Evolutionary conservation across 1,140 invertebrate genomes (phyloP), one percentile per base, ranked within the genome.

Genomic region (Drosophila takahashii): DNA sequence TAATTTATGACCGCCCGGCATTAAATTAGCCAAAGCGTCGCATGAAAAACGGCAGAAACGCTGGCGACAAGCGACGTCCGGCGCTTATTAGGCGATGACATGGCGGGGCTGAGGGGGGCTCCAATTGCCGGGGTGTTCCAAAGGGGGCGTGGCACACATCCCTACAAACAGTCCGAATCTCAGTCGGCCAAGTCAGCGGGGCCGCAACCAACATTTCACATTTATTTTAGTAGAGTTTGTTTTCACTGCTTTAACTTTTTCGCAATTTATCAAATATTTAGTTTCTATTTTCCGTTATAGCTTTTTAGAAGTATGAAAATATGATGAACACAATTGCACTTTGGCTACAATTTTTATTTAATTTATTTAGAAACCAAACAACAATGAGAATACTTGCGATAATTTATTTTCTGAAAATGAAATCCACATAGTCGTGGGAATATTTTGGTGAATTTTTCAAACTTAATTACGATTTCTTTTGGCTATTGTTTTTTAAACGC

Each of bases 1-100:
- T 89, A 79, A 87, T 87, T 89, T 87, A 87, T 83, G 84, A 60
- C 84, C 83, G 71, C 79, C 79, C 70, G 77, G 75, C 84, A 79
- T 87, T 87, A 87, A 87, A 87, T 87, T 87, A 87, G 83, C 84
- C 79, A 87, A 83, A 83, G 83, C 83, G 76, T 79, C 77, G 79
- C 83, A 87, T 87, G 84, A 87, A 89, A 87, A 87, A 87, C 86
- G 75, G 60, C 67, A 61, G 44, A 53, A 67, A 65, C 60, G 48
- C 32, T 64, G 76, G 59, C 79, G 78, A 81, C 79, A 81, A 81
- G 61, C 77, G 62, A 80, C 81, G 81, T 79, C 81, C 77, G 83
- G 69, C 74, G 76, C 81, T 87, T 87, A 86, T 87, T 86, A 86
- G 84, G 58, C 57, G 59, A 59, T 60, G 59, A 59, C 36, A 11